These are phyloP conservation scores for Conchocele bisecta DNA, from an alignment of 2,888 invertebrate genomes.

Conservation along the genomic window DNA sequence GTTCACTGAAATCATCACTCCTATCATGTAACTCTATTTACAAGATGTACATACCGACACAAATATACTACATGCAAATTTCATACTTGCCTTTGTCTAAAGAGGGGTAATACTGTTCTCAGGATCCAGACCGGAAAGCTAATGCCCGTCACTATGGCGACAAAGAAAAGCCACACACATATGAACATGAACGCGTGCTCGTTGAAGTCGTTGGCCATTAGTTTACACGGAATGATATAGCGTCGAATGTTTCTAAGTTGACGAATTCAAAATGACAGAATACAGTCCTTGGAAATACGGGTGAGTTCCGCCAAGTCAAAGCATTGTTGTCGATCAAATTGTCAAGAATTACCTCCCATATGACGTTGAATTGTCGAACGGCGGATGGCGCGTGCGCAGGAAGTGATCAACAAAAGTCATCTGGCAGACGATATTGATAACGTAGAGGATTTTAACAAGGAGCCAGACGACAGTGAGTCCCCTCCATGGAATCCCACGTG, in stretches of 20 bases:
- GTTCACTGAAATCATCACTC: too few species aligned
- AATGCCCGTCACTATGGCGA: constrained; percentile 28
- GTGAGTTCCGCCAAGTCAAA: constrained; percentile 18
- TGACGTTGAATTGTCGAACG: constrained; percentile 21
- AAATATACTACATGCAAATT: too few species aligned
- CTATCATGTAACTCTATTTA: too few species aligned
- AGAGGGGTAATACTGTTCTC: constrained; percentile 8
- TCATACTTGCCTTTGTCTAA: constrained; percentile 35
- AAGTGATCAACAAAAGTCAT: constrained; percentile 16
- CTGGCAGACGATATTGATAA: constrained; percentile 42
- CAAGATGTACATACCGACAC: too few species aligned
- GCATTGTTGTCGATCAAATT: constrained; percentile 31
- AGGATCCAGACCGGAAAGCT: constrained; percentile 28
- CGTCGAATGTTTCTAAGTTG: constrained; percentile 2
- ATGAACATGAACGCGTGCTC: constrained; percentile 30
- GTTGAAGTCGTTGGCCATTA: constrained; percentile 25
- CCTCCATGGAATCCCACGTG: constrained; percentile 49
- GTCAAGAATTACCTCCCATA: constrained; percentile 32
- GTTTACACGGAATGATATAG: constrained; percentile 19
- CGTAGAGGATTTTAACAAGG: constrained; percentile 42
- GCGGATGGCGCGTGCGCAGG: constrained; percentile 15
- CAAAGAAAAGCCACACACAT: constrained; percentile 43
- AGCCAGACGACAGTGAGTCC: constrained; percentile 38
- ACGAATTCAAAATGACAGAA: constrained; percentile 15
- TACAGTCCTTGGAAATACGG: constrained; percentile 19